Base-by-base conservation (phyloP, 2,888 invertebrate genomes). In the Pristionchus exspectatus region DNA sequence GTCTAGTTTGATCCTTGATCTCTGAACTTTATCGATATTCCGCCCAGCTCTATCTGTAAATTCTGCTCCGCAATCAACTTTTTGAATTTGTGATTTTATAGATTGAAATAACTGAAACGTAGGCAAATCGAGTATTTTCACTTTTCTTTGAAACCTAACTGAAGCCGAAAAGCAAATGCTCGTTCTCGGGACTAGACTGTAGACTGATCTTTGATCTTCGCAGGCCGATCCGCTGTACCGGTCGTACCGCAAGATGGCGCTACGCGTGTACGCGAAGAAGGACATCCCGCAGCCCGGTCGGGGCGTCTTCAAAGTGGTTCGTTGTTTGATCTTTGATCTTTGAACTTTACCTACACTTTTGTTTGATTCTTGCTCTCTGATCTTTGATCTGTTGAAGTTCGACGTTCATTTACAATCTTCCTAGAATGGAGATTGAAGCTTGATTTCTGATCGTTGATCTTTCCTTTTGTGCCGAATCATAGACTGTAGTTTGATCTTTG, bases 251-350 rank as follows among this genome's bases (percentile, higher is more conserved):
- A 85, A 85, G 59, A 85, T 85, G 84, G 84, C 33, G 33, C 84
- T 85, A 33, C 84, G 84, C 30, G 59, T 85, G 33, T 85, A 85
- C 84, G 56, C 84, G 21, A 56, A 85, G 59, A 27, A 59, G 59
- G 59, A 85, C 84, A 2, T 5, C 27, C 9, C 59, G 59, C 33
- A 18, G 83, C 83, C 21, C 24, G 54, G 50, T 24, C 59, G 56
- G 4, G 59, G 56, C 18, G 30, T 24, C 4, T 12, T 18, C 84
- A 85, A 85, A 33, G 33, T 59, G 84, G 84, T 85, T 2, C 2
- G 83, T 77, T 9, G 27, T 33, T 85, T 85, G 84, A 21, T 30
- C 33, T 83, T 83, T 54, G 54, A n/a, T 27, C 14, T 69, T 69
- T 69, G 69, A 69, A 27, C 69, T 24, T 69, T 27, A n/a, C n/a